A percentile compares a stretch with the other conserved stretches of the same genome.
Evolutionary conservation across 37 sponge, comb jelly and placozoan species (phyloP).

Genomic region (Corticium candelabrum): DNA sequence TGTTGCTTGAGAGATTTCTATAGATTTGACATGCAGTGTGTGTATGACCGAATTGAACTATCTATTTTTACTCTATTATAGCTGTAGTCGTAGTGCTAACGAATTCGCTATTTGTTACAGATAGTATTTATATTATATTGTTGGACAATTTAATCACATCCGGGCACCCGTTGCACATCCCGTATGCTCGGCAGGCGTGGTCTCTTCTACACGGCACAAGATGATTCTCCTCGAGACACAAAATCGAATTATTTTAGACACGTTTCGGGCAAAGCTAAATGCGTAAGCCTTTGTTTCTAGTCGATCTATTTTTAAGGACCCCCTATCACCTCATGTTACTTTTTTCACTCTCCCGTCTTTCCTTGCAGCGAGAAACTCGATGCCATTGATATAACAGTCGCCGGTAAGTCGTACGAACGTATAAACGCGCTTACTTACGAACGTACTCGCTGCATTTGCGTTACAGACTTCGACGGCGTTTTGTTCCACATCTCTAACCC

Average conservation of each 20-base stretch:
- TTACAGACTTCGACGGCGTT: constrained; percentile 88
- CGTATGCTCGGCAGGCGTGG: no score
- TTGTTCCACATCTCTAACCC: constrained; percentile 88
- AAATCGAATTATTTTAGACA: constrained; percentile 82
- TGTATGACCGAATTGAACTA: no score
- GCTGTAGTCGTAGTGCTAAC: no score
- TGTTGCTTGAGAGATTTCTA: no score
- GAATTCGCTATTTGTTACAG: no score
- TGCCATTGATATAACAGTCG: constrained; percentile 78
- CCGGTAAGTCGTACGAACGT: constrained; percentile 44
- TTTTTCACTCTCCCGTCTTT: not conserved
- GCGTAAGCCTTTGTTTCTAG: constrained; percentile 21
- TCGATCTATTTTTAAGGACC: not conserved
- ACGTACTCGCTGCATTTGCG: not conserved
- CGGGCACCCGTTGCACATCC: no score
- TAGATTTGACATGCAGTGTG: no score
- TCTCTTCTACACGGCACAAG: no score
- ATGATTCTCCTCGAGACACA: constrained; percentile 93
- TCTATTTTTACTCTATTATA: no score
- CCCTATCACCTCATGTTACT: not conserved
- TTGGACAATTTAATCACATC: no score
- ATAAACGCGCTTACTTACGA: not conserved
- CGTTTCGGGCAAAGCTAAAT: constrained; percentile 54
- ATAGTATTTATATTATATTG: no score
- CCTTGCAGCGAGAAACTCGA: constrained; percentile 65